These are phyloP conservation scores for Dermatemys mawii DNA, from an alignment of 2,113 vertebrate genomes.

Conservation along the genomic window DNA sequence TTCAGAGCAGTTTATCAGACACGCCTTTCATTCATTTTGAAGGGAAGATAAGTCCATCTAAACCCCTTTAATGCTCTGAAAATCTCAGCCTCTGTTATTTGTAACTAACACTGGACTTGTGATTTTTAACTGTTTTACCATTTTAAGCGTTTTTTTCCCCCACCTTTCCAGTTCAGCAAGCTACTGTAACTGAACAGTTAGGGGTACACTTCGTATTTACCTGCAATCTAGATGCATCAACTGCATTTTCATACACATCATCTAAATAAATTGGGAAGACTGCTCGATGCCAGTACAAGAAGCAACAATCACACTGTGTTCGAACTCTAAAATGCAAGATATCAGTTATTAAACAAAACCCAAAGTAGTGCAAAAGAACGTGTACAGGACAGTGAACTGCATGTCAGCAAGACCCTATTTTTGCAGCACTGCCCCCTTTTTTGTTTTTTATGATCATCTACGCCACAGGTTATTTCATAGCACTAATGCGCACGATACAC, in stretches of 20 bases:
- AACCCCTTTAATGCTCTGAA: not conserved
- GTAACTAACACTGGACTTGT: not conserved
- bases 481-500: not conserved
- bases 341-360: slow-evolving; percentile 30
- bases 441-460: not conserved
- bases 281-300: slow-evolving; percentile 97
- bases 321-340: slow-evolving; percentile 83
- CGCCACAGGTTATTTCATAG: not conserved
- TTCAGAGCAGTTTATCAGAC: not conserved
- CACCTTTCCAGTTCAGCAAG: not conserved
- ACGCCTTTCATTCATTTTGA: not conserved
- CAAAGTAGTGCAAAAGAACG: not conserved
- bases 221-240: slow-evolving; percentile 94
- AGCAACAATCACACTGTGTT: slow-evolving; percentile 94
- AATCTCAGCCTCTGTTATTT: too few species aligned
- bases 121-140: not conserved
- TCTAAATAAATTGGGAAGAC: slow-evolving; percentile 99
- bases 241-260: slow-evolving; percentile 95
- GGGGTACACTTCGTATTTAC: slow-evolving; percentile 78
- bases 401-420: not conserved
- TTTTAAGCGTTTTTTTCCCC: not conserved
- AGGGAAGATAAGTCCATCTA: not conserved
- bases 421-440: not conserved
- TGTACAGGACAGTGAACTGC: not conserved
- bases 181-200: not conserved